Evolutionary conservation across 1,140 invertebrate species (phyloP), one percentile per base, ranked within the genome.

Genomic region (Pseudomyrmex cubaensis): DNA sequence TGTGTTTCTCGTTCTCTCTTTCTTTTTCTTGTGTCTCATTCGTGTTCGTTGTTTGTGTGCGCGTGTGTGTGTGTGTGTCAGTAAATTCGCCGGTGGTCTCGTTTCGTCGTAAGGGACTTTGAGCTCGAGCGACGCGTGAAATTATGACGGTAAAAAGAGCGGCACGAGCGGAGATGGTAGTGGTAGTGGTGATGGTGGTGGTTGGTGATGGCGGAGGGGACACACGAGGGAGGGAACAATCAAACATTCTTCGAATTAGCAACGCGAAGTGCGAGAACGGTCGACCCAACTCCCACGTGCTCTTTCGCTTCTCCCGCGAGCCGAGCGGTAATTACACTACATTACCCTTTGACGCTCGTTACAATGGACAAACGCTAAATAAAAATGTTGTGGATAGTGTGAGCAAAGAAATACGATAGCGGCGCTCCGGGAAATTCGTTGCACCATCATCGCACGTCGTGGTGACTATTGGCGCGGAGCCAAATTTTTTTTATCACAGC

Each of bases 221-320:
- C 5, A 48, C 48, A 61, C 64, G 62, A 56, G 50, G 17, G 72
- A 50, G 62, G 61, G 82, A 83, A 67, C 77, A 85, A 83, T 74
- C 84, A 90, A 90, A 91, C 90, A 89, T 89, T 89, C 91, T 92
- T 90, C 91, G 90, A 90, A 91, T 86, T 88, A 90, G 87, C 85
- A 78, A 84, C 86, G 89, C 84, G 87, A 89, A 88, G 86, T 82
- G 87, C 85, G 88, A 76, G 80, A 88, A 77, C 86, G 78, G 85
- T 50, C 66, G 76, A 59, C 76, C 59, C 22, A 52, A 80, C 76
- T 72, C 76, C 76, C 76, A 80, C 76, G 76, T 80, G 76, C 76
- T 80, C 76, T 78, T 70, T 78, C 76, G 52, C 35, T 46, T 59
- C 76, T 89, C 73, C 83, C 82, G 67, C 82, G 78, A 83, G 69